Evolutionary conservation across 2,113 vertebrate species (phyloP).

Genomic region (Myotis davidii): DNA sequence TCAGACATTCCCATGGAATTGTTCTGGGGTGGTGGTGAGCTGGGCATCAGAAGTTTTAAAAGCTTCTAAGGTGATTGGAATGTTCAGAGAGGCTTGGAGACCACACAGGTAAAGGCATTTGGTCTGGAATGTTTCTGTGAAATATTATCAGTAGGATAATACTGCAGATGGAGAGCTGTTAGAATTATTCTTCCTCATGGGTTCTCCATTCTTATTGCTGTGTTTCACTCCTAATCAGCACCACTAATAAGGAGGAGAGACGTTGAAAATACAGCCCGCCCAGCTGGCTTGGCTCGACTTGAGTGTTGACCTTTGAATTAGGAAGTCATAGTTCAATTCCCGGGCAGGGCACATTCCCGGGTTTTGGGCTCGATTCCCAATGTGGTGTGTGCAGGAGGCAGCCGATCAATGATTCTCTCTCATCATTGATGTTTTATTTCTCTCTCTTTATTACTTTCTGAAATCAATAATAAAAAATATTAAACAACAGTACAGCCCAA

Average conservation of each 20-base stretch:
- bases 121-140: neutral
- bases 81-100: neutral
- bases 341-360: too few species aligned
- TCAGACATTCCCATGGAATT: neutral
- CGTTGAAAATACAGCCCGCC: neutral
- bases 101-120: neutral
- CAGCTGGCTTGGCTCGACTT: too few species aligned
- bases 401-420: too few species aligned
- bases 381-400: too few species aligned
- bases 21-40: neutral
- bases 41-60: constrained; percentile 40
- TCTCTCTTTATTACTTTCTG: too few species aligned
- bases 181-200: neutral
- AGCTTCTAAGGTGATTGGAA: neutral
- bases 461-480: too few species aligned
- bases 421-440: too few species aligned
- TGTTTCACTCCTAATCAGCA: neutral
- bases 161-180: neutral
- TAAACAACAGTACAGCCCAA: neutral
- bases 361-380: too few species aligned
- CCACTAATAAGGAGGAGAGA: neutral
- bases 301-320: too few species aligned
- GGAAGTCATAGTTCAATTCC: too few species aligned
- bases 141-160: neutral
- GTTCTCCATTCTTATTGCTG: neutral